Conservation (phyloP, 2,797 vertebrate species). For the Enteromius trimaculatus region DNA sequence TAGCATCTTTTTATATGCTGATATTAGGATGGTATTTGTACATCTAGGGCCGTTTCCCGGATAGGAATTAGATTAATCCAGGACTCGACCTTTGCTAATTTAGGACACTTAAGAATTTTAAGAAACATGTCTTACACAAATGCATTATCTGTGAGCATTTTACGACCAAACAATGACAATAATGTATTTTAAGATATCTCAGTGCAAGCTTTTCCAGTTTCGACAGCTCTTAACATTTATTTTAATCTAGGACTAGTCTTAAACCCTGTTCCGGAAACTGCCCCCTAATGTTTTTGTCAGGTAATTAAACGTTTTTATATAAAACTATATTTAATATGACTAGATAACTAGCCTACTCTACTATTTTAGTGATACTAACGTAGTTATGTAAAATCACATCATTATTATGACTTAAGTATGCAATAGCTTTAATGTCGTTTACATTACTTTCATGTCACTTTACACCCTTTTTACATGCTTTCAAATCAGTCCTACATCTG, state of each 20-base stretch:
- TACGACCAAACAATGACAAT: too few species aligned
- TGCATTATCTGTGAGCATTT: too few species aligned
- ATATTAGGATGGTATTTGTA: not conserved
- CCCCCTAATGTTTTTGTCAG: not conserved
- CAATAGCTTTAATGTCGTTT: not conserved
- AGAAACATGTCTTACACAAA: too few species aligned
- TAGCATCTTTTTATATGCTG: not conserved
- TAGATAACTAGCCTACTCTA: too few species aligned
- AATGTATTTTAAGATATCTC: too few species aligned
- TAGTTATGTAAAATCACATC: not conserved
- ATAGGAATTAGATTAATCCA: too few species aligned
- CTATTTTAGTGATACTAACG: not conserved
- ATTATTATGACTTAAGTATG: not conserved
- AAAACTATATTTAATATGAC: not conserved
- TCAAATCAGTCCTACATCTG: not conserved
- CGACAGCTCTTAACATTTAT: too few species aligned
- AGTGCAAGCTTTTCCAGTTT: too few species aligned
- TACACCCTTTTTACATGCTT: not conserved
- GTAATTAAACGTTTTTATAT: not conserved
- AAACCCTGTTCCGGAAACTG: too few species aligned
- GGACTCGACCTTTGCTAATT: too few species aligned
- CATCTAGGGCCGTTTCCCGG: not conserved
- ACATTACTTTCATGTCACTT: not conserved
- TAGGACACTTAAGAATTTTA: too few species aligned
- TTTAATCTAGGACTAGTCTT: too few species aligned